These are phyloP conservation scores for Linhomoeus sp. DNA, from an alignment of 2,888 invertebrate genomes.

Conservation along the genomic window DNA sequence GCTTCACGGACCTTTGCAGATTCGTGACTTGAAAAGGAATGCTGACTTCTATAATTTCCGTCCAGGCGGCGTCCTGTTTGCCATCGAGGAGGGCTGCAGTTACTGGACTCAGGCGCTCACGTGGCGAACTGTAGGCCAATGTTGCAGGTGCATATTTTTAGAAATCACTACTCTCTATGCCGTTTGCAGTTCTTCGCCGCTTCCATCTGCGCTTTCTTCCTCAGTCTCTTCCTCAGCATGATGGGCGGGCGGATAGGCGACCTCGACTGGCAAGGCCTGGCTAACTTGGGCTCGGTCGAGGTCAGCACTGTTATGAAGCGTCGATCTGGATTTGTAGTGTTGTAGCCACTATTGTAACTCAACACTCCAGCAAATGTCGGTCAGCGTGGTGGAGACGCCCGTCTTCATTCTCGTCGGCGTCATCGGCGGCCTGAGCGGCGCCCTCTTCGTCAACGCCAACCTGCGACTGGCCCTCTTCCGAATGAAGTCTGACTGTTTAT, in stretches of 20 bases:
- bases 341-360: too few species aligned
- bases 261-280: conserved; percentile 45
- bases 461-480: too few species aligned
- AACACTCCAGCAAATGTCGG: too few species aligned
- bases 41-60: not conserved
- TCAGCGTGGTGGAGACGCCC: too few species aligned
- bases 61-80: conserved; percentile 69
- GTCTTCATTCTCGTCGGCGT: too few species aligned
- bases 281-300: too few species aligned
- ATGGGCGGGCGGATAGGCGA: conserved; percentile 47
- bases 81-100: conserved; percentile 83
- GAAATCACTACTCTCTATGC: too few species aligned
- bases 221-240: conserved; percentile 57
- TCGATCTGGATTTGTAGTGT: too few species aligned
- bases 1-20: not conserved
- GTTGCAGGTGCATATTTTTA: conserved; percentile 29
- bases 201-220: conserved; percentile 73
- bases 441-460: too few species aligned
- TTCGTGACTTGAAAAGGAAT: not conserved
- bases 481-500: too few species aligned
- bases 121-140: conserved; percentile 83
- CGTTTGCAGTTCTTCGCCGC: conserved; percentile 62
- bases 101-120: conserved; percentile 90
- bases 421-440: too few species aligned
- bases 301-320: too few species aligned